Evolutionary conservation across 2,797 vertebrate genomes (phyloP), one percentile per base, ranked within the genome.

Genomic region (Sylvia borin): DNA sequence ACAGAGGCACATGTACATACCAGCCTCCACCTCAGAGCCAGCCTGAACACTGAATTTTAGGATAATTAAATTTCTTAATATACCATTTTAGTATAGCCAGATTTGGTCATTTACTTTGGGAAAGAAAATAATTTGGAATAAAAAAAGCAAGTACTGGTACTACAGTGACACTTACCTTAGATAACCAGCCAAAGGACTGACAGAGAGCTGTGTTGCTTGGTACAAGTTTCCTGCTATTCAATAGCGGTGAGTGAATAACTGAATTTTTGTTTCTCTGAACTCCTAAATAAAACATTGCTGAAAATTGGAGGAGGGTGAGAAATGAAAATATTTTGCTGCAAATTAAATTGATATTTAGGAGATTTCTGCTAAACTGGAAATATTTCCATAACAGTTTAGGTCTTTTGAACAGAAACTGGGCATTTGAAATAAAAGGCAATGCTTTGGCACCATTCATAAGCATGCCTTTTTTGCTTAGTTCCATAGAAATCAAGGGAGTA

Each of bases 71-170:
- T 4, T 9, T 16, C 58, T 73, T 60, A 38, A 21, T 38, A 29
- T 9, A n/a, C 6, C 7, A 16, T 13, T 78, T 78, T 50, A 27
- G 5, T 71, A 13, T 27, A 50, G 45, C 16, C 50, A 79, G 92
- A 90, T 47, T 45, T 10, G 17, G 58, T 58, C 27, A 85, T 92
- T 78, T 86, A 58, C 31, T 85, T 87, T 81, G 85, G 83, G 92
- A 92, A 80, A 65, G 40, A 94, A 88, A 83, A 61, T 50, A 15
- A 10, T 84, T 92, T 84, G 83, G 51, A 78, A 84, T 84, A 86
- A 78, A 95, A 83, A 64, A 53, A 32, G 5, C 68, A 86, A 82
- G 71, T 67, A 82, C 9, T 64, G 42, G 34, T 64, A 85, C 61
- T 57, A 67, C 11, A 55, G 36, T 77, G 73, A 65, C 70, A 55